These are phyloP conservation scores for Sparidentex hasta DNA, from an alignment of 2,797 vertebrate species.

Conservation along the genomic window DNA sequence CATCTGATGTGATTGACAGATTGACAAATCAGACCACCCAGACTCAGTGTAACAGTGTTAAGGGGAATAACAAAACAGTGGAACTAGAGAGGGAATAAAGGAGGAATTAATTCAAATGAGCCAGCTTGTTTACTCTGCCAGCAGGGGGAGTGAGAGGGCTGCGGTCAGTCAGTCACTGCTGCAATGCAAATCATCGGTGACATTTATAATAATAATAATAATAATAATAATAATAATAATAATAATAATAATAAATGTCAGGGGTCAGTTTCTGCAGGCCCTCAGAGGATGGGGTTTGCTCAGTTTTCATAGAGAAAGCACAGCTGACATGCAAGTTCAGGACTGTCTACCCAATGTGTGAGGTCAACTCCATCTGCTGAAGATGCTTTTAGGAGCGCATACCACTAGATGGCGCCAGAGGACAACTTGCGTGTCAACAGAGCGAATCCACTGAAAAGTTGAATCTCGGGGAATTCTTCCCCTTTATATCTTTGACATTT, in stretches of 20 bases:
- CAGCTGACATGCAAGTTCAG: background rate
- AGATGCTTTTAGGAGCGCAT: accelerated
- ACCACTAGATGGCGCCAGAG: constrained; percentile 73
- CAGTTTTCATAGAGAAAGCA: background rate
- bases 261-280: too few relatives aligned
- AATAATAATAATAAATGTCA: too few relatives aligned
- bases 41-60: background rate
- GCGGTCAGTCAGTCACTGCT: background rate
- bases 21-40: background rate
- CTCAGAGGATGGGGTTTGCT: too few relatives aligned
- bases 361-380: background rate
- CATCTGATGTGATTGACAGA: background rate
- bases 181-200: background rate
- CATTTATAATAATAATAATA: background rate
- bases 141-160: constrained; percentile 16
- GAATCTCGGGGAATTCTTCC: too few relatives aligned
- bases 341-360: too few relatives aligned
- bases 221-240: too few relatives aligned
- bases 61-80: background rate
- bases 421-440: background rate
- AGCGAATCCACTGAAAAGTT: background rate
- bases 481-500: too few relatives aligned
- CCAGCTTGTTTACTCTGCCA: constrained; percentile 9
- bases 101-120: too few relatives aligned
- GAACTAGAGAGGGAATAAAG: background rate